These are phyloP conservation scores for Bucorvus abyssinicus DNA, from an alignment of 2,797 vertebrate genomes.

Conservation along the genomic window DNA sequence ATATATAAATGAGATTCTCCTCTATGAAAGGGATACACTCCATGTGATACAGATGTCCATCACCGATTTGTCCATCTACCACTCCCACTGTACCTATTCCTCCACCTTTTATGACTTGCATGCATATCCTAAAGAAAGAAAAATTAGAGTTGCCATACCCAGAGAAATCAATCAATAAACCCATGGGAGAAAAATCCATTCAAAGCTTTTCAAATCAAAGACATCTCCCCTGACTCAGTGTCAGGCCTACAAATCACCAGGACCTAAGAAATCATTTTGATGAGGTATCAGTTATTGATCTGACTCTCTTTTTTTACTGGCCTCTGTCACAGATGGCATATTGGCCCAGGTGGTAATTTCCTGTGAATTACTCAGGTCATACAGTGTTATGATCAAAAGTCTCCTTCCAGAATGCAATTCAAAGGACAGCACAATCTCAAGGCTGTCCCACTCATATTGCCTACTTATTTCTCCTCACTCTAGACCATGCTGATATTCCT, in stretches of 20 bases:
- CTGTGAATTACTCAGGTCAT: not conserved
- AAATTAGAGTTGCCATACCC: not conserved
- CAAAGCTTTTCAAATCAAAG: not conserved
- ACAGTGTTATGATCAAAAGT: not conserved
- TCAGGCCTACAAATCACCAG: not conserved
- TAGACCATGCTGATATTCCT: not conserved
- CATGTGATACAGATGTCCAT: fast-evolving
- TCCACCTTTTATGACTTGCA: not conserved
- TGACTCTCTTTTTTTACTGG: not conserved
- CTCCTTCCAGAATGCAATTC: not conserved
- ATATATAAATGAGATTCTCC: not conserved
- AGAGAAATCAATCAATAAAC: not conserved
- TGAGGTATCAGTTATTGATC: not conserved
- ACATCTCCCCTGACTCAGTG: not conserved
- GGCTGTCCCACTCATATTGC: not conserved
- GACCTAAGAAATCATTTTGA: not conserved
- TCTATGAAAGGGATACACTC: not conserved
- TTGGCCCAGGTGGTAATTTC: not conserved
- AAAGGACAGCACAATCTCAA: not conserved
- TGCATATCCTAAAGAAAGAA: not conserved
- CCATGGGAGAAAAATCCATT: not conserved
- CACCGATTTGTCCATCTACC: not conserved
- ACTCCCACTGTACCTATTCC: not conserved
- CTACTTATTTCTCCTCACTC: not conserved
- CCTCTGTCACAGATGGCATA: not conserved